phyloP scores from a whole-genome alignment of 2,797 vertebrate species.

The Rhinophrynus dorsalis region DNA sequence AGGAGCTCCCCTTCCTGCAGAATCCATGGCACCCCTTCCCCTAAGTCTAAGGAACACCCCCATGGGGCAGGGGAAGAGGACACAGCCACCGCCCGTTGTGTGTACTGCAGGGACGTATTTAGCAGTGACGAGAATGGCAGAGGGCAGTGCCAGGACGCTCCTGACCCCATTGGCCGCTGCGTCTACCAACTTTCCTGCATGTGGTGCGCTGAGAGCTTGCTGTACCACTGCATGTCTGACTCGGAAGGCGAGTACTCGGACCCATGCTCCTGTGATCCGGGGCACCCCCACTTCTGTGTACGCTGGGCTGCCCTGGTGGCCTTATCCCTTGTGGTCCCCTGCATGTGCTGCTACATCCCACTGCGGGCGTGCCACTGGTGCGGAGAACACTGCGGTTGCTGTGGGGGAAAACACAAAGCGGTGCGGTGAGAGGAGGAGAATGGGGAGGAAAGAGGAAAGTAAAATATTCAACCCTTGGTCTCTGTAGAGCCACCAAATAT shows the following conservation, averaged over 20 bases:
- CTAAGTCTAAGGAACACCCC: conserved; percentile 37
- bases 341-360: conserved; percentile 94
- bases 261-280: conserved; percentile 87
- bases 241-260: conserved; percentile 94
- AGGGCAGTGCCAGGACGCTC: conserved; percentile 87
- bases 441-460: conserved; percentile 14
- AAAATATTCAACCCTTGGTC: conserved; percentile 12
- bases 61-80: conserved; percentile 43
- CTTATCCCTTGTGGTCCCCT: conserved; percentile 87
- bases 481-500: conserved; percentile 18
- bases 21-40: conserved; percentile 51
- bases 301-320: conserved; percentile 88
- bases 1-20: conserved; percentile 67
- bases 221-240: conserved; percentile 96
- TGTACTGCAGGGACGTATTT: conserved; percentile 91
- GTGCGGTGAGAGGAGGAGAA: conserved; percentile 75
- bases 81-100: conserved; percentile 65
- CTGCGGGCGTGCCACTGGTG: conserved; percentile 87
- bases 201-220: conserved; percentile 92
- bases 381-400: conserved; percentile 85
- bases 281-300: conserved; percentile 83
- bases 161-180: conserved; percentile 84
- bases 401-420: conserved; percentile 89
- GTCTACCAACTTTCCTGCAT: conserved; percentile 89
- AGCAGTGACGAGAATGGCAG: conserved; percentile 83